Percentiles rank a stretch among this genome's conserved stretches.
Conservation (phyloP, 2,797 vertebrate genomes). For the Sebastes variabilis region DNA sequence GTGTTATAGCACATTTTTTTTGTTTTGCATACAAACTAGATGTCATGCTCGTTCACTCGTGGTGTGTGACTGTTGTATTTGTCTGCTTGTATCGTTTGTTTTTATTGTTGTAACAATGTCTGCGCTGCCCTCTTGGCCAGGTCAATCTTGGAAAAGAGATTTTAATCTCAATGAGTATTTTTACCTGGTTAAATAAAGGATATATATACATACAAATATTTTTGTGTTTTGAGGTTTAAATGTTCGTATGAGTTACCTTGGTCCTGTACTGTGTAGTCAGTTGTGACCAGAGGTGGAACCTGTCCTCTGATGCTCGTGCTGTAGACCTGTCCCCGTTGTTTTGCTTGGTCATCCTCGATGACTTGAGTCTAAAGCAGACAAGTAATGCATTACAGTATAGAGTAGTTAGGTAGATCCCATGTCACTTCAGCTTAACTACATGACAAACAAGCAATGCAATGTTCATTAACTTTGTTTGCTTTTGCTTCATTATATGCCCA, state of each 20-base stretch:
- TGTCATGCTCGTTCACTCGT: too few relatives aligned
- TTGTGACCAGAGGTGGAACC: slow-evolving; percentile 94
- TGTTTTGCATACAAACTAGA: too few relatives aligned
- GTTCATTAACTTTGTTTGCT: background rate
- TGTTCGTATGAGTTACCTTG: slow-evolving; percentile 87
- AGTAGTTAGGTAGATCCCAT: background rate
- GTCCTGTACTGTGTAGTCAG: slow-evolving; percentile 91
- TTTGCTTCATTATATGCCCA: background rate
- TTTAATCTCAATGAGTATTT: too few relatives aligned
- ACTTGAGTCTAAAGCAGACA: slow-evolving; percentile 88
- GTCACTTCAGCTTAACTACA: background rate
- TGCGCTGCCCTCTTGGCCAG: too few relatives aligned
- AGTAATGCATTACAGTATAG: background rate
- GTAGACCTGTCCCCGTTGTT: slow-evolving; percentile 86
- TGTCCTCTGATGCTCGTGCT: slow-evolving; percentile 91
- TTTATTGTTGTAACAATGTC: too few relatives aligned
- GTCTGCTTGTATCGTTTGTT: too few relatives aligned
- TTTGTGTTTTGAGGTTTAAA: background rate
- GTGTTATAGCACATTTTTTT: too few relatives aligned
- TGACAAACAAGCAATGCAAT: background rate
- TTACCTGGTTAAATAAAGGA: too few relatives aligned
- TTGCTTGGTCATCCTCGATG: slow-evolving; percentile 89
- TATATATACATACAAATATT: too few relatives aligned
- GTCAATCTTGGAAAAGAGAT: too few relatives aligned
- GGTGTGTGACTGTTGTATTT: too few relatives aligned